Percentiles rank a stretch among this genome's conserved stretches.
Evolutionary conservation across 1,140 invertebrate genomes (phyloP).

Genomic region (Drosophila cardini): DNA sequence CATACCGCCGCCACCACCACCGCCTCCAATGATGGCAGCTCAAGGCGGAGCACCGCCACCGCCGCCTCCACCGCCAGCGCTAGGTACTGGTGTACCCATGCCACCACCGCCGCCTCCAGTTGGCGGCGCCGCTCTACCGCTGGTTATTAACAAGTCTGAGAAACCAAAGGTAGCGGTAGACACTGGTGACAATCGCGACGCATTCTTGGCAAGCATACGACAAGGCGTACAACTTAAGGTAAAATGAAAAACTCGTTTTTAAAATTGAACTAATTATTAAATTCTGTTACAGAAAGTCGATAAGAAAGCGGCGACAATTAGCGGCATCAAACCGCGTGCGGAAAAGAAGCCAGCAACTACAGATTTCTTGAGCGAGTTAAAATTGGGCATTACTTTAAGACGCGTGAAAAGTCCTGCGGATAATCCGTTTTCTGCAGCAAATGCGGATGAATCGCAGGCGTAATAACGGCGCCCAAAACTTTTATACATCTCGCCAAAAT

Average conservation of each 20-base stretch:
- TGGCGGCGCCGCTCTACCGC: constrained; percentile 26
- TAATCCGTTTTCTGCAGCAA: constrained; percentile 61
- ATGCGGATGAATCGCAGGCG: constrained; percentile 63
- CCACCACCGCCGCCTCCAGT: constrained; percentile 50
- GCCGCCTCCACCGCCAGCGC: constrained; percentile 46
- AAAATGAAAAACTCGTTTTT: not conserved
- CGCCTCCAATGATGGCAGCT: constrained; percentile 42
- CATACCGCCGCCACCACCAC: constrained; percentile 39
- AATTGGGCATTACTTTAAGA: constrained; percentile 69
- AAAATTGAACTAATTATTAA: not conserved
- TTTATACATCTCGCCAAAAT: not conserved
- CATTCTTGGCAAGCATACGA: constrained; percentile 73
- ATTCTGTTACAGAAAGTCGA: constrained; percentile 66
- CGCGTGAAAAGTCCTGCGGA: constrained; percentile 67
- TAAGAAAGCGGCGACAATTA: constrained; percentile 75
- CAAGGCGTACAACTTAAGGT: constrained; percentile 73
- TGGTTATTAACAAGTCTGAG: constrained; percentile 42
- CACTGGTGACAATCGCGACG: constrained; percentile 59
- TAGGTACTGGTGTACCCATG: constrained; percentile 29
- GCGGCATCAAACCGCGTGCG: constrained; percentile 64
- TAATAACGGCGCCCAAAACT: constrained; percentile 26
- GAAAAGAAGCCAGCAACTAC: constrained; percentile 63
- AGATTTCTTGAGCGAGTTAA: constrained; percentile 75
- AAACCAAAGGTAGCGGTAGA: constrained; percentile 27
- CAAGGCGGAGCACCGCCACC: constrained; percentile 39